A percentile compares a stretch with the other conserved stretches of the same genome.
Conservation (phyloP, 1,140 invertebrate genomes). For the Leucophenga varia region DNA sequence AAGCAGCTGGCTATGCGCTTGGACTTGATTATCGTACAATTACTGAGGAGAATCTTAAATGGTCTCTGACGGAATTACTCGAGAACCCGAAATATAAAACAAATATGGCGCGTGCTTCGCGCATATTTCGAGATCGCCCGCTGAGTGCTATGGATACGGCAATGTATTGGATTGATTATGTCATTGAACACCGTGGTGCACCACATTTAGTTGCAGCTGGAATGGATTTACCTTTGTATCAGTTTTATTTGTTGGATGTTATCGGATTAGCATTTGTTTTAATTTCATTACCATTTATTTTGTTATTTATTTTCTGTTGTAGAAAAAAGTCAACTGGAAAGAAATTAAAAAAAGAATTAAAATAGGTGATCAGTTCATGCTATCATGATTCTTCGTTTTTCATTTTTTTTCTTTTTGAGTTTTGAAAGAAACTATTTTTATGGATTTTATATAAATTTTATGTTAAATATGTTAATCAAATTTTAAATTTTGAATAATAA, state of each 20-base stretch:
- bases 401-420: too few relatives aligned
- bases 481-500: too few relatives aligned
- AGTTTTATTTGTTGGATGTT: conserved; percentile 63
- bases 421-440: too few relatives aligned
- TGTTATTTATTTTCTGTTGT: not conserved
- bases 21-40: conserved; percentile 29
- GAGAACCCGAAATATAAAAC: conserved; percentile 50
- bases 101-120: conserved; percentile 48
- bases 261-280: conserved; percentile 36
- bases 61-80: conserved; percentile 51
- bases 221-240: conserved; percentile 59
- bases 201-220: conserved; percentile 59
- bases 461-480: too few relatives aligned
- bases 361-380: too few relatives aligned
- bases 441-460: too few relatives aligned
- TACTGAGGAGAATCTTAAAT: conserved; percentile 37
- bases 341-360: too few relatives aligned
- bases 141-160: conserved; percentile 59
- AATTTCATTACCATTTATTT: too few relatives aligned
- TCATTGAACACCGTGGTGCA: conserved; percentile 60
- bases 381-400: too few relatives aligned
- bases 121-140: conserved; percentile 59
- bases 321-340: not conserved
- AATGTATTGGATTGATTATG: conserved; percentile 64
- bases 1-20: conserved; percentile 30